phyloP scores from a whole-genome alignment of 2,888 invertebrate genomes.

The Druceiella hillmani region DNA sequence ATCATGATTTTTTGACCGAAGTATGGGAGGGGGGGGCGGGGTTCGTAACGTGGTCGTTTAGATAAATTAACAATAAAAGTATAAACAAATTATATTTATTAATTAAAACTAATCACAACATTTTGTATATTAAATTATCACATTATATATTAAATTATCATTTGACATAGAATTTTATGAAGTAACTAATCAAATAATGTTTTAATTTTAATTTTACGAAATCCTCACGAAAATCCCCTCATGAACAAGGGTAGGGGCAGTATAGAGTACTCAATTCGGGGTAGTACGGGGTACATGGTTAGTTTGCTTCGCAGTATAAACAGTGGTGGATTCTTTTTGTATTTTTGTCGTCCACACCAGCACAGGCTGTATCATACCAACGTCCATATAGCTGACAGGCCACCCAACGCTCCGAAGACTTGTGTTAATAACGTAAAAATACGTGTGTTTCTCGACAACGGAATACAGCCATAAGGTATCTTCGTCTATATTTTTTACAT shows the following conservation, averaged over 20 bases:
- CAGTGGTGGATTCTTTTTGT: conserved; percentile 22
- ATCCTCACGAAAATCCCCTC: conserved; percentile 15
- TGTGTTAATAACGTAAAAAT: too few relatives aligned
- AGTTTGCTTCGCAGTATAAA: conserved; percentile 17
- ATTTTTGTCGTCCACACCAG: conserved; percentile 24
- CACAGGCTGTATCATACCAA: conserved; percentile 22
- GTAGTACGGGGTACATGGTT: conserved; percentile 13
- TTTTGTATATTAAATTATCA: too few relatives aligned
- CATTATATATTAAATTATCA: conserved; percentile 16
- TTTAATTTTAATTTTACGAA: conserved; percentile 10
- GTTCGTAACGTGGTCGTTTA: conserved; percentile 8
- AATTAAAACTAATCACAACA: conserved; percentile 8
- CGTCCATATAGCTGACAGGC: conserved; percentile 14
- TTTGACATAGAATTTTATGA: conserved; percentile 20
- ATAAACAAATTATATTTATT: conserved; percentile 6
- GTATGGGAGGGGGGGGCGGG: too few relatives aligned
- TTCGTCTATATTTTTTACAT: conserved; percentile 8
- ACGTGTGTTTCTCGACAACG: conserved; percentile 7
- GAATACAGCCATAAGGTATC: conserved; percentile 15
- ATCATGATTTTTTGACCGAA: too few relatives aligned
- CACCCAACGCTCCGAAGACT: conserved; percentile 17
- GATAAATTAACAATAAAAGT: conserved; percentile 4
- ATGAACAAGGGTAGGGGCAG: conserved; percentile 16
- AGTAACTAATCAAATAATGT: conserved; percentile 14
- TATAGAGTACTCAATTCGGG: conserved; percentile 8